Percentiles rank a stretch among this genome's conserved stretches.
Conservation (phyloP, 64 coral and sea anemone genomes). For the Dendrophyllia cribrosa region DNA sequence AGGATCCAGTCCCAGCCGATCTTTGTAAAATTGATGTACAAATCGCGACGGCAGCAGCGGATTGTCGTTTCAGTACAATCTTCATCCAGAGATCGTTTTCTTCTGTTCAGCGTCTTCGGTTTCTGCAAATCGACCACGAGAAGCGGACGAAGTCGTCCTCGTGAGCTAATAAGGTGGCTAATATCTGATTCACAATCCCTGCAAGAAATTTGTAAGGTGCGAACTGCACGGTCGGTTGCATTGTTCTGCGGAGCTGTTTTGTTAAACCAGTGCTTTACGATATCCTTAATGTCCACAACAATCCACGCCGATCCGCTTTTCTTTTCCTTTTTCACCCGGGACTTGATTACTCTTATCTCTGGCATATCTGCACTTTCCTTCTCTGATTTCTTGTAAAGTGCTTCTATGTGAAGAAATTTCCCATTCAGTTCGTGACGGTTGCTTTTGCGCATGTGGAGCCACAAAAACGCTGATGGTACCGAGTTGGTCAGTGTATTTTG, state of each 20-base stretch:
- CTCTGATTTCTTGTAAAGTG: background rate
- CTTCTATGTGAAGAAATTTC: background rate
- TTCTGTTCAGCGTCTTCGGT: background rate
- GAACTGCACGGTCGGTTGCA: background rate
- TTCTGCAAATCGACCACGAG: constrained; percentile 28
- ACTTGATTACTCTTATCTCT: background rate
- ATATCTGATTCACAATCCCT: constrained; percentile 5
- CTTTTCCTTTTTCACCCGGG: background rate
- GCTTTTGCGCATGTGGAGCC: constrained; percentile 33
- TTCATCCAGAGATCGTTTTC: background rate
- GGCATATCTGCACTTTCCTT: background rate
- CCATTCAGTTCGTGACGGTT: background rate
- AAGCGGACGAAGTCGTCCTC: constrained; percentile 19
- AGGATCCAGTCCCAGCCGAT: constrained; percentile 50
- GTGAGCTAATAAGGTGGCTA: background rate
- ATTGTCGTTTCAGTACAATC: too few relatives aligned
- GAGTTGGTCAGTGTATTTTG: background rate
- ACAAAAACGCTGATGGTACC: constrained; percentile 2
- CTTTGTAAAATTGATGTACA: constrained; percentile 19
- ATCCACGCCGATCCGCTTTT: constrained; percentile 23
- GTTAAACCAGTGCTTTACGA: constrained; percentile 39
- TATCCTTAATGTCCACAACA: background rate
- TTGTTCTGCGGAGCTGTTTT: background rate
- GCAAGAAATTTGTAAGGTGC: constrained; percentile 5
- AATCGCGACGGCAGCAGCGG: background rate